phyloP scores from a whole-genome alignment of 2,888 invertebrate species.

The Priapulus caudatus region DNA sequence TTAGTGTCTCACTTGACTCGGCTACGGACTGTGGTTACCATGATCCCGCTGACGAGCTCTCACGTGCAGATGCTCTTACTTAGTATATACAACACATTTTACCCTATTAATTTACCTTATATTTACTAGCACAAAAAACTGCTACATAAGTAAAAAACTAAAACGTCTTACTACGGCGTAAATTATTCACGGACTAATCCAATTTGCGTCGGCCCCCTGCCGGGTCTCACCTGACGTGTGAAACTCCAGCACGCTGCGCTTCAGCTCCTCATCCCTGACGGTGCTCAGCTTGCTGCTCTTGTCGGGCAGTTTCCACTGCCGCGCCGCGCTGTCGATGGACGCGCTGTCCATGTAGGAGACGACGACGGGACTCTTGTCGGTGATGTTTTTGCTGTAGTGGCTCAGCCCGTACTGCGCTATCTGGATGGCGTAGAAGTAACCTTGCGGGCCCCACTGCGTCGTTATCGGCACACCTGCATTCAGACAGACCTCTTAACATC shows the following conservation, averaged over 20 bases:
- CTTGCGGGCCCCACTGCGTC: conserved; percentile 70
- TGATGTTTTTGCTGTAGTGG: conserved; percentile 88
- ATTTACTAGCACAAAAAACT: too few relatives aligned
- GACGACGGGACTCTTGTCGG: conserved; percentile 60
- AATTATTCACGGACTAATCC: too few relatives aligned
- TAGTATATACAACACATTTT: too few relatives aligned
- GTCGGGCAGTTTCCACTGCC: not conserved
- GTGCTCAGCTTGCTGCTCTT: not conserved
- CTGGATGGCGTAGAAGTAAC: conserved; percentile 95
- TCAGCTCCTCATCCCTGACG: conserved; percentile 10
- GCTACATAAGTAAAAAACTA: too few relatives aligned
- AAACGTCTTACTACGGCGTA: too few relatives aligned
- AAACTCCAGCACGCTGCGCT: conserved; percentile 50
- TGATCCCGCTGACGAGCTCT: too few relatives aligned
- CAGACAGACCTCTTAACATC: not conserved
- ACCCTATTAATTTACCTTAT: too few relatives aligned
- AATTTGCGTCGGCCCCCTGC: too few relatives aligned
- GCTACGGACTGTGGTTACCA: too few relatives aligned
- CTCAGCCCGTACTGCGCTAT: conserved; percentile 95
- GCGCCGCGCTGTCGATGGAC: not conserved
- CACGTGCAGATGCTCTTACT: too few relatives aligned
- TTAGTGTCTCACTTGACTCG: too few relatives aligned
- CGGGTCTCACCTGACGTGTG: conserved; percentile 49
- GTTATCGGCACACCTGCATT: conserved; percentile 38
- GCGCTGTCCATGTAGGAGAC: not conserved